Evolutionary conservation across 1,140 invertebrate species (phyloP), one percentile per base, ranked within the genome.

Genomic region (Oryzaephilus surinamensis): DNA sequence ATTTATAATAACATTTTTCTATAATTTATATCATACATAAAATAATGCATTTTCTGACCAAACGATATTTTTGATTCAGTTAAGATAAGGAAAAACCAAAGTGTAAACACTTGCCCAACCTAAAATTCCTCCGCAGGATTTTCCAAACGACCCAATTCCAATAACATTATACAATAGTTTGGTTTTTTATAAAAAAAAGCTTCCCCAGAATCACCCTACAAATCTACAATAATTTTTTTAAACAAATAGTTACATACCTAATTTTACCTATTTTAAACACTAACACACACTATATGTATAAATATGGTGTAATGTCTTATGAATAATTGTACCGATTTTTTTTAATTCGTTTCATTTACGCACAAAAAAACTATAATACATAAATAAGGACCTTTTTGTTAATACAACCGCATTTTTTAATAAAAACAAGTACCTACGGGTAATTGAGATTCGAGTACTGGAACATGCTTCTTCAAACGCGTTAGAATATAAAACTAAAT

Each of bases 51-150:
- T 3, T 29, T 13, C 10, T 8, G 67, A 63, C 73, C 73, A 76
- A 0, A 74, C 72, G 10, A 71, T 60, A 18, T 54, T 47, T 36
- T 77, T 69, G 15, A 83, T 79, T 77, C 78, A 83, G 38, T 71
- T 66, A 7, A 80, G 31, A 50, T 73, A 80, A 15, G 67, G 62
- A 2, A 72, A 69, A 0, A 81, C 69, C 12, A 74, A 57, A 0
- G 76, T 79, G 46, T 81, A 81, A 7, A 81, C 70, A 1, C 71
- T 73, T 0, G 77, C 76, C 15, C 54, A 56, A 6, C 62, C 55
- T 2, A 54, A 53, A 4, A 62, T n/a, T n/a, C n/a, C 51, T 1
- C 64, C 73, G 46, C 76, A 79, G 2, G 54, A 54, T 36, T 63
- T 64, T 1, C 74, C 75, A 47, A 75, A 77, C n/a, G 75, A 77